Base-by-base conservation (phyloP, 2,113 vertebrate species). In the Electrona antarctica region DNA sequence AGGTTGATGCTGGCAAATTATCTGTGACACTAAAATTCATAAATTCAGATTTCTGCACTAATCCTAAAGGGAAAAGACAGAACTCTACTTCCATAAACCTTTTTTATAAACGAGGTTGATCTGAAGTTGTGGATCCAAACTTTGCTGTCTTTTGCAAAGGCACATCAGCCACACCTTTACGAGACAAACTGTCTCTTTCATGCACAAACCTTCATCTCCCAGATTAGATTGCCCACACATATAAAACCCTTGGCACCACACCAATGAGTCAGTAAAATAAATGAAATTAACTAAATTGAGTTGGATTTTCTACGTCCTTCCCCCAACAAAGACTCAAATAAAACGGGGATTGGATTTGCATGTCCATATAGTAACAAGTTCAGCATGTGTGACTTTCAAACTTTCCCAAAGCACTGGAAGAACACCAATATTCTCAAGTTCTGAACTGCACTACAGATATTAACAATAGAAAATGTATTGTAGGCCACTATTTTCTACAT, bases 241-340 rank as follows among this genome's bases (percentile, higher is more conserved):
- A 75, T 84, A 75, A 87, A 84, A 87, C 67, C 78, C 72, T 76
- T 86, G 81, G 84, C 79, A 71, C 5, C 13, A 68, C 67, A 79
- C 83, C 85, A 85, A 6, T 28, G 72, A 76, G 77, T 84, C 74
- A 76, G 76, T 89, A 83, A 88, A 85, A 86, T 65, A 73, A 85
- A 88, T 85, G 66, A 87, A 89, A 87, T 87, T 78, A 82, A 48
- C 57, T 67, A 73, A 82, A 88, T 82, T 76, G 74, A 81, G 69
- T 74, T 67, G 67, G 69, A 71, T 84, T 80, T 72, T 76, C 62
- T 74, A 69, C 76, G 68, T 76, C 73, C 85, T 84, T 84, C 80
- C 78, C 75, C 73, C 55, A 45, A 64, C 74, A 74, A 83, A 74
- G 7, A 57, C 72, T 71, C 85, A 73, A 84, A 85, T 87, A 87